phyloP scores from a whole-genome alignment of 2,797 vertebrate genomes.

The Lemur catta region DNA sequence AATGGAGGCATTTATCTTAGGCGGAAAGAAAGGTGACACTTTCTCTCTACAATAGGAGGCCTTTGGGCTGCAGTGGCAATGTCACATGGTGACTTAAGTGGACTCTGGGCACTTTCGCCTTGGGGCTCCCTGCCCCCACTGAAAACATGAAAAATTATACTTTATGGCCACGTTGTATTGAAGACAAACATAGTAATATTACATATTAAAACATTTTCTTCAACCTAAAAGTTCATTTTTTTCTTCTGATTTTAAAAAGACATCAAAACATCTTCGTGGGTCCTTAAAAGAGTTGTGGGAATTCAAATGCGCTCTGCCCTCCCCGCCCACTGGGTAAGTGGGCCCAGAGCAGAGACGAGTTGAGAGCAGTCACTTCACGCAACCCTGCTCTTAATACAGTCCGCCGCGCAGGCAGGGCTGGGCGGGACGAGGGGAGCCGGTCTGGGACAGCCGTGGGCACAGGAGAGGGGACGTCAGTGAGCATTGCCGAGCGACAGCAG shows the following conservation, averaged over 20 bases:
- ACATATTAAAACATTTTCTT: neutral
- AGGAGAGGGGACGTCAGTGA: neutral
- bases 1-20: neutral
- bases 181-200: neutral
- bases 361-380: neutral
- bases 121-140: no score
- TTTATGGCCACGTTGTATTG: neutral
- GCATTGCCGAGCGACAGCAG: neutral
- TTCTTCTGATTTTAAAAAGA: neutral
- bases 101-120: neutral
- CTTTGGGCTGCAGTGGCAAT: neutral
- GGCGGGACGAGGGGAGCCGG: neutral
- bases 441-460: neutral
- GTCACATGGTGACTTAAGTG: neutral
- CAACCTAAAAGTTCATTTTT: neutral
- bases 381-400: neutral
- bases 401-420: neutral
- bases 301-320: neutral
- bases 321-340: neutral
- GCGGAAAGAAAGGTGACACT: neutral
- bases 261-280: neutral
- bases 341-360: neutral
- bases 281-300: neutral
- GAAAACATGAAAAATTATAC: neutral
- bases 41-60: neutral